A percentile compares a stretch with the other conserved stretches of the same genome.
These are phyloP conservation scores for Heliopora coerulea DNA, from an alignment of 92 coral and sea anemone species.

Conservation along the genomic window DNA sequence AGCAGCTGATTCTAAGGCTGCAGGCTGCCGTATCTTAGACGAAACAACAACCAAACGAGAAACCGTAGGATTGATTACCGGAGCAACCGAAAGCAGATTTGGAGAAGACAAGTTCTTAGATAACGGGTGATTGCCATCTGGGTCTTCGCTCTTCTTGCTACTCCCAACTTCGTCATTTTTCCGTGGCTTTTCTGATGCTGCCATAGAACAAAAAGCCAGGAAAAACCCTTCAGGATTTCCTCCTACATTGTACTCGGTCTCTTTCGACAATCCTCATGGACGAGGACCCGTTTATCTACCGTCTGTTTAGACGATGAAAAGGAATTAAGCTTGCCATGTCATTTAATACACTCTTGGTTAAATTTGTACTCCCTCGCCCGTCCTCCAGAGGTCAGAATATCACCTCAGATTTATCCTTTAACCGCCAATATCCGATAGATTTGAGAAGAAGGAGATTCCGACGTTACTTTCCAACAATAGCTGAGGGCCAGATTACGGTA, in stretches of 20 bases:
- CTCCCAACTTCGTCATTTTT: conserved; percentile 29
- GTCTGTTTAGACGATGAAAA: neutral
- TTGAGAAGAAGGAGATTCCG: neutral
- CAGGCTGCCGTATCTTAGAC: conserved; percentile 90
- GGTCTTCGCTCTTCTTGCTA: neutral
- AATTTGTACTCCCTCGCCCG: neutral
- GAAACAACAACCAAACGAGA: conserved; percentile 87
- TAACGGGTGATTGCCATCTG: neutral
- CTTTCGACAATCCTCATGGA: conserved; percentile 8
- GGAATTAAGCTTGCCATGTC: neutral
- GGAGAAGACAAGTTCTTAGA: conserved; percentile 8
- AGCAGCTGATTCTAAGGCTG: conserved; percentile 70
- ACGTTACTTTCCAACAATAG: neutral
- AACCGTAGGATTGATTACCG: conserved; percentile 17
- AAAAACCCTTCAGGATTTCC: conserved; percentile 12
- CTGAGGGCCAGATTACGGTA: neutral
- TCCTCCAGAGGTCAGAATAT: neutral
- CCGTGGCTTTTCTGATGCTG: conserved; percentile 33
- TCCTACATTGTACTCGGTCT: conserved; percentile 35
- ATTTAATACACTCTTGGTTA: neutral
- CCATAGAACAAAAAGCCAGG: conserved; percentile 27
- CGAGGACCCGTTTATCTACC: conserved; percentile 5
- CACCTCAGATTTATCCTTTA: neutral
- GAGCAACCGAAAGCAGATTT: conserved; percentile 12
- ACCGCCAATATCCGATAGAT: neutral